Base-by-base conservation (phyloP, 2,888 invertebrate genomes). In the Griposia aprilina region DNA sequence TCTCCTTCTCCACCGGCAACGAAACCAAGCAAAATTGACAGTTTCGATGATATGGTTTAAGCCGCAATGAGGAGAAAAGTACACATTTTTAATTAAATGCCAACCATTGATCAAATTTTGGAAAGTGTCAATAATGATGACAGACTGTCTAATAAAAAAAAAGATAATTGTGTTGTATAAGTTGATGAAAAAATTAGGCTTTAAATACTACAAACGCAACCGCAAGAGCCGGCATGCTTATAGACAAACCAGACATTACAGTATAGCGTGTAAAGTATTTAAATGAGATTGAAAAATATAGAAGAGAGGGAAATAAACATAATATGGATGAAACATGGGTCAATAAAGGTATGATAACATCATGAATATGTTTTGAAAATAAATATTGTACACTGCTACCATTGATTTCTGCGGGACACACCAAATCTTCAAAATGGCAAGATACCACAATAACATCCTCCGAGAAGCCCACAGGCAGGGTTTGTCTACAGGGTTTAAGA, bases 201-300 rank as follows among this genome's bases (percentile, higher is more conserved):
- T 50, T 6, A 67, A 52, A 67, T 52, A 30, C 67, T 67, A 23
- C 50, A 50, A 30, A 67, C 36, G 23, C 13, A 63, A 5, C 36
- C 20, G 67, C 17, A 67, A 67, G 50, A 67, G n/a, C n/a, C n/a
- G n/a, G 30, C 23, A 67, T 67, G 30, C 30, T 67, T 1, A 67
- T 67, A 30, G 50, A 50, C 30, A 50, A 48, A 67, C 20, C 48
- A 30, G 48, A 67, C 1, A 67, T 67, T 48, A 26, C 48, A 50
- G 23, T 67, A 50, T 67, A 52, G 52, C 52, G 52, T 68, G 52
- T 68, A n/a, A 68, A 68, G 2, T 68, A 52, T 50, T 68, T 68
- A 23, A 68, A 52, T 52, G 67, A 52, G 0, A 68, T 68, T 4
- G 0, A 15, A 4, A 68, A 68, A 67, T 50, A 30, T 50, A 30